Conservation (phyloP, 2,113 vertebrate species). For the Spilogale gracilis region DNA sequence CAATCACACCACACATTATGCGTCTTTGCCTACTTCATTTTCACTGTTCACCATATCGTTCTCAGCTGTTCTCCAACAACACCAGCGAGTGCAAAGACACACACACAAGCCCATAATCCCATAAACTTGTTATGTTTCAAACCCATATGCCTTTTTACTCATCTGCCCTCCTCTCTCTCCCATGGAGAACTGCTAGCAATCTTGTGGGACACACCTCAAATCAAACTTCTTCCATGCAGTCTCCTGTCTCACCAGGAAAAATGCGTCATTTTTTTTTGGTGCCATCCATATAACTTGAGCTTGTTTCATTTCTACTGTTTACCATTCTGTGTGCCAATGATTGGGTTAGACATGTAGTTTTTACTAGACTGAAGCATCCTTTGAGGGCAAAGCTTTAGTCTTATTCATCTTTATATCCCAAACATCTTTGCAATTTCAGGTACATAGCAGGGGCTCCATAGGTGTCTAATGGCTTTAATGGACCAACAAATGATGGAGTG, state of each 20-base stretch:
- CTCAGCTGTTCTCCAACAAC: not conserved
- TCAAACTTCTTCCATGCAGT: not conserved
- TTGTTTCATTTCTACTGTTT: not conserved
- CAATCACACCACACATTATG: not conserved
- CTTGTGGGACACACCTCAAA: not conserved
- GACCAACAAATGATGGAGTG: not conserved
- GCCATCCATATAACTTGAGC: no score
- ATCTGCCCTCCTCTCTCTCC: no score
- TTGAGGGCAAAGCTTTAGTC: not conserved
- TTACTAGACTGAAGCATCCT: not conserved
- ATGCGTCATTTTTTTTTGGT: not conserved
- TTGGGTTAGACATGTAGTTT: not conserved
- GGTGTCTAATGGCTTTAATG: not conserved
- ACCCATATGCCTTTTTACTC: not conserved
- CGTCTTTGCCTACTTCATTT: not conserved
- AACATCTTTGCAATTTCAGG: not conserved
- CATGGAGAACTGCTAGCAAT: not conserved
- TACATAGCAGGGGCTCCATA: not conserved
- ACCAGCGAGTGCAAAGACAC: fast-evolving
- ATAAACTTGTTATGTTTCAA: not conserved
- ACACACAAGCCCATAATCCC: not conserved
- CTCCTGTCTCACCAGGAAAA: not conserved
- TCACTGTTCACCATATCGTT: not conserved
- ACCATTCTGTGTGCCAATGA: not conserved
- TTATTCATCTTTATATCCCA: not conserved